phyloP scores from a whole-genome alignment of 64 coral and sea anemone genomes.

The Actinia tenebrosa region DNA sequence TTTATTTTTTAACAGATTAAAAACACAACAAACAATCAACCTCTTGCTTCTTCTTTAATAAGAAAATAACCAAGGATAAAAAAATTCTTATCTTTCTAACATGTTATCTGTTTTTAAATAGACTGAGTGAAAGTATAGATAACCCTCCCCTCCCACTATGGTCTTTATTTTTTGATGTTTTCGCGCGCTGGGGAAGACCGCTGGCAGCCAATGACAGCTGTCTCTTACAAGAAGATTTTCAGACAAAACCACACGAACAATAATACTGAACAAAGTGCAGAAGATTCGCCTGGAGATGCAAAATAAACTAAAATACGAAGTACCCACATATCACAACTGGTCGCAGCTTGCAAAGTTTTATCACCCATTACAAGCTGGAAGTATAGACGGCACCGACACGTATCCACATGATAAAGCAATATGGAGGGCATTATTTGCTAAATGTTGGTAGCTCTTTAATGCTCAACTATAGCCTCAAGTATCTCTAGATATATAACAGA shows the following conservation, averaged over 20 bases:
- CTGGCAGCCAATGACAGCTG: neutral
- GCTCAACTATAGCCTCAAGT: no score
- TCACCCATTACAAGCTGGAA: conserved; percentile 94
- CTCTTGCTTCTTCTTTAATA: no score
- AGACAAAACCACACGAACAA: neutral
- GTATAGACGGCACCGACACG: conserved; percentile 93
- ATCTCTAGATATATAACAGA: neutral
- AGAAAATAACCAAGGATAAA: no score
- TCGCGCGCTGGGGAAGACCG: neutral
- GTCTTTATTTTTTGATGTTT: neutral
- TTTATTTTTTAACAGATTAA: no score
- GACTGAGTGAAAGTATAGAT: neutral
- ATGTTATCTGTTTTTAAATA: neutral
- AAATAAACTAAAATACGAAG: conserved; percentile 29
- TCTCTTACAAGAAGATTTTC: neutral
- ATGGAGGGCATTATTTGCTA: conserved; percentile 57
- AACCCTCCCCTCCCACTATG: neutral
- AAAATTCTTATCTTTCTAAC: neutral
- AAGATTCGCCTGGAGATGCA: neutral
- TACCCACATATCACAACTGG: conserved; percentile 90
- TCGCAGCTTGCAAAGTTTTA: conserved; percentile 79
- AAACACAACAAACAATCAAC: no score
- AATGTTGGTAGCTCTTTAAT: conserved; percentile 47
- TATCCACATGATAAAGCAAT: conserved; percentile 78
- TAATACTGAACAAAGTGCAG: neutral